These are phyloP conservation scores for Drymonia ruficornis DNA, from an alignment of 2,888 invertebrate genomes.

Conservation along the genomic window DNA sequence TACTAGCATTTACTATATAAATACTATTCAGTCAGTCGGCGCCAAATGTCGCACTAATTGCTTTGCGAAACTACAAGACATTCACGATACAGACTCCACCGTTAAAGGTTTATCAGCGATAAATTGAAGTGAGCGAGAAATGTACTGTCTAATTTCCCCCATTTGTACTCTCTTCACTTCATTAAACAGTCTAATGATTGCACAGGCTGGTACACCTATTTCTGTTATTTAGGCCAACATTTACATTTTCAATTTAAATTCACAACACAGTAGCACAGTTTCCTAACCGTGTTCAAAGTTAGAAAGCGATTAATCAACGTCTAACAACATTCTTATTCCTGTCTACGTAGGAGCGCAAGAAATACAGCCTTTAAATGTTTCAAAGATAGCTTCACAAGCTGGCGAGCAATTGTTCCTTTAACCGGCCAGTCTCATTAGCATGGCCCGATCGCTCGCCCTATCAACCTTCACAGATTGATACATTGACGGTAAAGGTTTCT, in stretches of 20 bases:
- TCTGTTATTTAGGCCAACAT: constrained; percentile 42
- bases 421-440: constrained; percentile 75
- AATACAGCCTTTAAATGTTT: constrained; percentile 69
- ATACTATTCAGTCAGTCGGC: constrained; percentile 34
- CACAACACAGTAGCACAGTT: constrained; percentile 50
- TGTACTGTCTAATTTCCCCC: constrained; percentile 47
- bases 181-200: constrained; percentile 54
- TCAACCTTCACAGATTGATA: constrained; percentile 71
- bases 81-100: constrained; percentile 45
- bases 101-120: constrained; percentile 61
- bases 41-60: constrained; percentile 65
- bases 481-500: constrained; percentile 73
- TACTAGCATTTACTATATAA: constrained; percentile 31
- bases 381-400: constrained; percentile 67
- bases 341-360: constrained; percentile 54
- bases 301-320: constrained; percentile 64
- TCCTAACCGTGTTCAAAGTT: constrained; percentile 48
- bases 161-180: constrained; percentile 56
- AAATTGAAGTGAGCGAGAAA: constrained; percentile 52
- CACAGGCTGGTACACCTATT: constrained; percentile 30
- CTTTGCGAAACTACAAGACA: constrained; percentile 53
- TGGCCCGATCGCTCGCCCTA: constrained; percentile 68
- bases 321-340: constrained; percentile 59
- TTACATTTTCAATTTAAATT: constrained; percentile 55
- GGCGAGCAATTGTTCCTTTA: constrained; percentile 74